Conservation (phyloP, 2,113 vertebrate species). For the Piprites chloris region DNA sequence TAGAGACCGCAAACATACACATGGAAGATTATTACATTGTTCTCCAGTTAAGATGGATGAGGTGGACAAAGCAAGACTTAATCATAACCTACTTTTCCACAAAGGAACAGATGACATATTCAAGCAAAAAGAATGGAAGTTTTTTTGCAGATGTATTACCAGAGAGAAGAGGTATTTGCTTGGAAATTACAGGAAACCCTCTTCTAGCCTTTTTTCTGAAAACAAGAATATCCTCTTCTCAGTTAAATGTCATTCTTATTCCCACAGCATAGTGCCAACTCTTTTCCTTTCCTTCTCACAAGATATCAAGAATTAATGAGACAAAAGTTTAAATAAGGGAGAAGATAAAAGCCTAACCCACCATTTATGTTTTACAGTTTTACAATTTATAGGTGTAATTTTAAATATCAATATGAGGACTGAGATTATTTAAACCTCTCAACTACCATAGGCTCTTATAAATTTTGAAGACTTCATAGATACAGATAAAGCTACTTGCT, state of each 20-base stretch:
- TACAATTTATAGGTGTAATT: neutral
- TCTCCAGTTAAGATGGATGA: neutral
- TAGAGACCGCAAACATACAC: neutral
- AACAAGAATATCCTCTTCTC: neutral
- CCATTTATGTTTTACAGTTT: neutral
- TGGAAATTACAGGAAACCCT: neutral
- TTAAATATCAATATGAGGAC: neutral
- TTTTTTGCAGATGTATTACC: neutral
- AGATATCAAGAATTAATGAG: neutral
- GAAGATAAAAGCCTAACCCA: neutral
- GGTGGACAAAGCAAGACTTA: neutral
- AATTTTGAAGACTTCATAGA: neutral
- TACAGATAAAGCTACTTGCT: neutral
- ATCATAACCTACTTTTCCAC: neutral
- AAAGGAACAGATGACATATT: neutral
- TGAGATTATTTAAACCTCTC: neutral
- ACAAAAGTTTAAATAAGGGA: slow-evolving; percentile 15
- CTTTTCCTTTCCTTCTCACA: neutral
- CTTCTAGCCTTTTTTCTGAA: neutral
- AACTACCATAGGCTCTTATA: neutral
- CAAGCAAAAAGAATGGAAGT: neutral
- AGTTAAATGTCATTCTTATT: neutral
- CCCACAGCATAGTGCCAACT: neutral
- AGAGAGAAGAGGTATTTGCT: neutral
- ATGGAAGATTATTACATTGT: neutral